These are phyloP conservation scores for Drosophila prosaltans DNA, from an alignment of 1,140 invertebrate genomes.

Conservation along the genomic window DNA sequence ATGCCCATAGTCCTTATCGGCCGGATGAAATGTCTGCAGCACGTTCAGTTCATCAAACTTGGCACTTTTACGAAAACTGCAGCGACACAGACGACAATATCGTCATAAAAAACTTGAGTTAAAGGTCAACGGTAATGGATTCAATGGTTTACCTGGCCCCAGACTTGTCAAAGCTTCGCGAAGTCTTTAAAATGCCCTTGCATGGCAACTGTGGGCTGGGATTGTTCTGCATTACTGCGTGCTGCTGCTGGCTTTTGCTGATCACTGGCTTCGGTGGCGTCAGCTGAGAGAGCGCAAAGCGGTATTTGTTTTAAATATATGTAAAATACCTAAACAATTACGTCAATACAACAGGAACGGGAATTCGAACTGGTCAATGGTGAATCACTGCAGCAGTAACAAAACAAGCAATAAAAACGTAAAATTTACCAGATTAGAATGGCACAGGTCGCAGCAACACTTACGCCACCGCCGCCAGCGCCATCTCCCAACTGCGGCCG, in stretches of 20 bases:
- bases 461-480: constrained; percentile 60
- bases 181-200: constrained; percentile 96
- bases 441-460: constrained; percentile 52
- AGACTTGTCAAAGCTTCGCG: constrained; percentile 92
- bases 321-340: constrained; percentile 49
- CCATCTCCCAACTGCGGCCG: constrained; percentile 7
- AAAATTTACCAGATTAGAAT: constrained; percentile 42
- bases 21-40: constrained; percentile 97
- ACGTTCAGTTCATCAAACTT: constrained; percentile 99
- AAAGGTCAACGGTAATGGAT: constrained; percentile 43
- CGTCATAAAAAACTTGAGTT: constrained; percentile 9
- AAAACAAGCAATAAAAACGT: constrained; percentile 42
- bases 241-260: constrained; percentile 1
- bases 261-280: constrained; percentile 18
- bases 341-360: constrained; percentile 46
- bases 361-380: constrained; percentile 42
- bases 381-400: constrained; percentile 56
- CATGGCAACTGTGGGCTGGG: constrained; percentile 88
- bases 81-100: neutral
- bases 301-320: constrained; percentile 42
- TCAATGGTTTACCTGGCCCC: constrained; percentile 65
- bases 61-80: constrained; percentile 90
- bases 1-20: constrained; percentile 99
- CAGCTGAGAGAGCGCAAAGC: constrained; percentile 34
- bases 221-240: constrained; percentile 74